Evolutionary conservation across 2,113 vertebrate species (phyloP), one percentile per base, ranked within the genome.

Genomic region (Jacana jacana): DNA sequence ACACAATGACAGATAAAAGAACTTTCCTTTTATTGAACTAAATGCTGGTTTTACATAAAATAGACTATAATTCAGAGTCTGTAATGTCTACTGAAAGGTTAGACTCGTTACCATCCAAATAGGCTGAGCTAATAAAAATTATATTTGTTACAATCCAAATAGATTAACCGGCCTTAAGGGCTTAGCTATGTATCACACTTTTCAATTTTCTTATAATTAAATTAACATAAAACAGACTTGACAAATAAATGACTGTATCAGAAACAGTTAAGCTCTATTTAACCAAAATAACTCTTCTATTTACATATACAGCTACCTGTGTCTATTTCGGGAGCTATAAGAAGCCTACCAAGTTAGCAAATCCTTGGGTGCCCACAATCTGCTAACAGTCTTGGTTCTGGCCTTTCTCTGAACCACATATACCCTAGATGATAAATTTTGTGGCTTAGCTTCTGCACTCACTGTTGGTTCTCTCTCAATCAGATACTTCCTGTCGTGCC

Each of bases 81-180:
- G 94, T 97, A 98, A 97, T 97, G 93, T 97, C 97, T 98, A 65
- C 95, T 72, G 93, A 98, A 98, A 98, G 98, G 97, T 98, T 98
- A 98, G 93, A 92, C 97, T 98, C 68, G 97, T 98, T 98, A 98
- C 95, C 97, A 98, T 97, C 97, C 97, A 97, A 98, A 98, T 97
- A 98, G 97, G 89, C 96, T 97, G 91, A 98, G 97, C 97, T 98
- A 98, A 98, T 98, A 98, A 98, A 98, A 98, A 98, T 98, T 98
- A 98, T 98, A 98, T 98, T 98, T 98, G 97, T 98, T 98, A 98
- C 97, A 98, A 98, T 98, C 97, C 97, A 98, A 98, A 98, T 98
- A 98, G 98, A 98, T 98, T 98, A 98, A 97, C 97, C 33, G 44
- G 97, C 98, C 98, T 98, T 98, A 98, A 98, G 97, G 98, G 98